Percentiles rank a stretch among this genome's conserved stretches.
These are phyloP conservation scores for Monopterus albus DNA, from an alignment of 2,113 vertebrate genomes.

Conservation along the genomic window DNA sequence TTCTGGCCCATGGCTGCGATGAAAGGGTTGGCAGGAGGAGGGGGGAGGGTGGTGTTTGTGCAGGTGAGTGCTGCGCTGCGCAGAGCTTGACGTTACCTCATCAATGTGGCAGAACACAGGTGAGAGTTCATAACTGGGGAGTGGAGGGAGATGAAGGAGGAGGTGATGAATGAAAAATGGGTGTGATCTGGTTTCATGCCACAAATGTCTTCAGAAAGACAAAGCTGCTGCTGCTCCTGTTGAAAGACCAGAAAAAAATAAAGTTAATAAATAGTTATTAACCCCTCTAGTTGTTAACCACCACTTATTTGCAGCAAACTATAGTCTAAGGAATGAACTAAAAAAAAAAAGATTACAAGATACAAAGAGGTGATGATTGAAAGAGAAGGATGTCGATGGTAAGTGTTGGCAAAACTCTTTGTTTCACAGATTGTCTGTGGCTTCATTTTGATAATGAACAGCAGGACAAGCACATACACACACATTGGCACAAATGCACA, in stretches of 20 bases:
- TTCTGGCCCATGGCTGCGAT: conserved; percentile 94
- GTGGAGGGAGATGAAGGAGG: conserved; percentile 56
- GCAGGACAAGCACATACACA: conserved; percentile 8
- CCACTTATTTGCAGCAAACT: background rate
- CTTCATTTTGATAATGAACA: conserved; percentile 44
- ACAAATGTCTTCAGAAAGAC: conserved; percentile 52
- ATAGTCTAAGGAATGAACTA: background rate
- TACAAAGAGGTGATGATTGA: background rate
- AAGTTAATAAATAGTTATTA: background rate
- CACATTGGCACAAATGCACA: conserved; percentile 10
- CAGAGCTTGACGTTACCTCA: conserved; percentile 88
- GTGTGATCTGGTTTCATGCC: conserved; percentile 67
- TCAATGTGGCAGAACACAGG: conserved; percentile 79
- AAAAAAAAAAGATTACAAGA: no score
- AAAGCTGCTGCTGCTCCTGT: conserved; percentile 48
- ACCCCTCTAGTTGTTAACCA: background rate
- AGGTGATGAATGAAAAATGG: conserved; percentile 44
- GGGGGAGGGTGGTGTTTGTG: conserved; percentile 43
- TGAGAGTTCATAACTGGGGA: conserved; percentile 24
- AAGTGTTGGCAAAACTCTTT: conserved; percentile 23
- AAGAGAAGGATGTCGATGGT: background rate
- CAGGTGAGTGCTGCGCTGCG: conserved; percentile 61
- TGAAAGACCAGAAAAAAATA: conserved; percentile 26
- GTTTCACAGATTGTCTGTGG: conserved; percentile 31
- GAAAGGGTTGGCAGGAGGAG: conserved; percentile 39